Base-by-base conservation (phyloP, 2,113 vertebrate genomes). In the Rhea americana region DNA sequence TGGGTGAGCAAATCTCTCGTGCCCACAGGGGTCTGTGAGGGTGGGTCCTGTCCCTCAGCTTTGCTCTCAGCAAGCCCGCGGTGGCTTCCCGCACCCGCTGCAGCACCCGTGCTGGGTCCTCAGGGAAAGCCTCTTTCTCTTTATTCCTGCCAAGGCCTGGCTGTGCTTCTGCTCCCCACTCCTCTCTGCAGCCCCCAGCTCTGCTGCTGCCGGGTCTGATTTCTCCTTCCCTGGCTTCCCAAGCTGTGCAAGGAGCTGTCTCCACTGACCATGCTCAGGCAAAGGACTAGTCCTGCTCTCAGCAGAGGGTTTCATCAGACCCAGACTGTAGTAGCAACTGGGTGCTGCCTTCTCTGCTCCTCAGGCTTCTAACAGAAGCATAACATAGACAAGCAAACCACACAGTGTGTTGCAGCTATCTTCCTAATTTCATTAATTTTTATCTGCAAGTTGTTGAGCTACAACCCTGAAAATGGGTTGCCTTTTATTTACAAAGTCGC, bases 61-160 rank as follows among this genome's bases (percentile, higher is more conserved):
- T 74, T 63, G 32, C 26, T 70, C 45, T 41, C 13, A 7, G 6
- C 2, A 43, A 48, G 2, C 8, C 10, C 0, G 0, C 8, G 1
- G 35, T 7, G 39, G 25, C 47, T 75, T 48, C 67, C 72, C 43
- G 51, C 47, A 32, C 18, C 18, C 0, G 0, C 51, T 48, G 76
- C 66, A 18, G 32, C 5, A 20, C 37, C 91, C 16, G 0, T 25
- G 84, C 45, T 47, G 45, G 55, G 45, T 24, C 87, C 71, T 58
- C 7, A 25, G 30, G 65, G 22, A 70, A 61, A 91, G 5, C 51
- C 14, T 3, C 45, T 47, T 47, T 62, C 32, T 16, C 43, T 32
- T 5, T 76, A 19, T 1, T 17, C 37, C 28, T 21, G 37, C 22
- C n/a, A 5, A 8, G 26, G 14, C 55, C 63, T n/a, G 68, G 45